These are phyloP conservation scores for Phalloptychus januarius DNA, from an alignment of 2,797 vertebrate genomes.

Conservation along the genomic window DNA sequence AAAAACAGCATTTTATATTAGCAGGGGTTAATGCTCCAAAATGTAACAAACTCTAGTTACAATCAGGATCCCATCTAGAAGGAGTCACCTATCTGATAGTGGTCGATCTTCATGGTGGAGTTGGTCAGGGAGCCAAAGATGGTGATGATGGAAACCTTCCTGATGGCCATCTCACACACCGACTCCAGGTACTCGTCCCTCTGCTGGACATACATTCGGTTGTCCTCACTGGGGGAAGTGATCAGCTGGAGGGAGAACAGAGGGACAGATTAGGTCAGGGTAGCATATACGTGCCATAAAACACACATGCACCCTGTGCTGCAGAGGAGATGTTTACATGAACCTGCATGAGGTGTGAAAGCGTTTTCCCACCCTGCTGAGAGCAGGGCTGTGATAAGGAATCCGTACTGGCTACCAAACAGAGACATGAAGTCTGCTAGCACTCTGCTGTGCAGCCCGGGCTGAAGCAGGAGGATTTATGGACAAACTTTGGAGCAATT, in stretches of 20 bases:
- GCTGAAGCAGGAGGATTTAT: background rate
- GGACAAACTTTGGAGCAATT: background rate
- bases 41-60: background rate
- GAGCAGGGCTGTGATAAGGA: slow-evolving; percentile 54
- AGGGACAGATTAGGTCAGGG: slow-evolving; percentile 10
- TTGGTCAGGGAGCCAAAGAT: slow-evolving; percentile 93
- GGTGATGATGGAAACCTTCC: slow-evolving; percentile 94
- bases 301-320: slow-evolving; percentile 7
- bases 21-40: background rate
- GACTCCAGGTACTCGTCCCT: slow-evolving; percentile 95
- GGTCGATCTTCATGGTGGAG: slow-evolving; percentile 98
- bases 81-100: slow-evolving; percentile 94
- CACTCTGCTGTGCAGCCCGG: slow-evolving; percentile 47
- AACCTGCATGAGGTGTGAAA: slow-evolving; percentile 42
- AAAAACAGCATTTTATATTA: no score
- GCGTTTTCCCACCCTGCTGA: slow-evolving; percentile 44
- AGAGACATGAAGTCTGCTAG: slow-evolving; percentile 56
- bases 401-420: slow-evolving; percentile 51
- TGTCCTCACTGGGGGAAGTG: slow-evolving; percentile 88
- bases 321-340: slow-evolving; percentile 55
- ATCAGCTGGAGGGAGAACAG: slow-evolving; percentile 86
- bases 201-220: slow-evolving; percentile 94
- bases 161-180: slow-evolving; percentile 98
- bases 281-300: slow-evolving; percentile 15
- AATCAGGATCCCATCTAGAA: background rate